Evolutionary conservation across 1,140 invertebrate genomes (phyloP), one percentile per base, ranked within the genome.

Genomic region (Macrosteles quadrilineatus): DNA sequence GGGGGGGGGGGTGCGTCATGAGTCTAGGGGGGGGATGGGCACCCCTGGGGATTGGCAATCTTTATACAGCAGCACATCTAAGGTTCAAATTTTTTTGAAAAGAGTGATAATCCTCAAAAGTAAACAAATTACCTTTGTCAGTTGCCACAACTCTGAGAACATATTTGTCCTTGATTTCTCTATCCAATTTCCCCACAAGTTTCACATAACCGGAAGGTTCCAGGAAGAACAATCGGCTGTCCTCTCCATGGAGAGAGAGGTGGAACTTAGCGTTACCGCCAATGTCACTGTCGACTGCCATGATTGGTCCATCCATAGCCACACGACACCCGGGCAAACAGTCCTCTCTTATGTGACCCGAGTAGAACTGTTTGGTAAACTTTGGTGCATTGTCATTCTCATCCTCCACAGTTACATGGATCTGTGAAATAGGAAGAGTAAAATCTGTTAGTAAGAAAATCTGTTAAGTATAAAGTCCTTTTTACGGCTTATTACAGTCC

Each of bases 321-420:
- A 95, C 88, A 81, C 89, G 87, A 9, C 89, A 94, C 69, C 87
- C 89, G 36, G 82, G 84, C 50, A 81, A 82, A 67, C 86, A 90
- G 76, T 97, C 94, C 81, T 97, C 95, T 27, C 81, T 81, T 6
- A 98, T 88, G 53, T 85, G 84, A 1, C 94, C 92, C 77, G 92
- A 88, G 78, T 95, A 97, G 3, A 80, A 77, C 1, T 81, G 75
- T 14, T 84, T 81, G 53, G 90, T 86, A 79, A 97, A 96, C 66
- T 88, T 80, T 12, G 95, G 95, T 2, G 93, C 87, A 78, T 97
- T 95, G 77, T 97, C 95, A 78, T 97, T 97, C 66, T 94, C 92
- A 78, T 97, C 95, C 63, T 93, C 87, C 0, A 97, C 91, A 30
- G 88, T 81, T 14, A 97, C 84, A 9, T 85, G 88, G 0, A 95